Conservation (phyloP, 2,113 vertebrate species). For the Charina bottae region DNA sequence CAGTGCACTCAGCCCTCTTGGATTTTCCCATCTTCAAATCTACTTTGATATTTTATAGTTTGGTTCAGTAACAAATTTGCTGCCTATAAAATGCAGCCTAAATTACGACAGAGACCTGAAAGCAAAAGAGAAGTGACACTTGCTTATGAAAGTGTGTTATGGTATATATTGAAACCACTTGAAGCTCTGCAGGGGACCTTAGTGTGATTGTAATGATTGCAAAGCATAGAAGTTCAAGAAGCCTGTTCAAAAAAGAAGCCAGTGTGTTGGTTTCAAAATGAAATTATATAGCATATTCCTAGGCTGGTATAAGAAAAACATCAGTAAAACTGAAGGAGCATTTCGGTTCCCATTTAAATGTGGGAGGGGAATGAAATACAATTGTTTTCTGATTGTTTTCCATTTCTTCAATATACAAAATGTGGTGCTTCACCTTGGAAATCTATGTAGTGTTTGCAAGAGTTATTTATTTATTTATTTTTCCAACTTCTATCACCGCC, state of each 20-base stretch:
- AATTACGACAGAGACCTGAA: slow-evolving; percentile 36
- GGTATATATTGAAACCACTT: slow-evolving; percentile 42
- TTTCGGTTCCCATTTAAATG: slow-evolving; percentile 35
- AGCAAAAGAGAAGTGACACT: slow-evolving; percentile 2
- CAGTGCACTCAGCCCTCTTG: neutral
- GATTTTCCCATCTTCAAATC: neutral
- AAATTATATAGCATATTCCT: slow-evolving; percentile 55
- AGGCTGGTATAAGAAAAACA: slow-evolving; percentile 48
- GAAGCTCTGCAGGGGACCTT: slow-evolving; percentile 51
- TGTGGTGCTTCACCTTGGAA: slow-evolving; percentile 33
- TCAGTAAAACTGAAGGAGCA: slow-evolving; percentile 32
- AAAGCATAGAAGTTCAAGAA: slow-evolving; percentile 41
- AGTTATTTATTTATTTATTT: too few species aligned
- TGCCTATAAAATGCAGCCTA: slow-evolving; percentile 37
- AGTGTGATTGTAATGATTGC: slow-evolving; percentile 47
- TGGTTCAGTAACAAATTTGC: slow-evolving; percentile 46
- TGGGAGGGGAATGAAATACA: slow-evolving; percentile 30
- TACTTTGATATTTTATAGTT: slow-evolving; percentile 1
- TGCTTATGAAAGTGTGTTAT: slow-evolving; percentile 45
- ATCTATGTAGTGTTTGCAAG: slow-evolving; percentile 40
- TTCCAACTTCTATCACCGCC: too few species aligned
- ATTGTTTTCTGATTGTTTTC: slow-evolving; percentile 43
- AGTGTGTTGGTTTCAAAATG: slow-evolving; percentile 52
- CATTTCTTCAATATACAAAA: slow-evolving; percentile 51
- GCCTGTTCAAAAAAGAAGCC: slow-evolving; percentile 44